Percentiles rank a stretch among this genome's conserved stretches.
Evolutionary conservation across 2,113 vertebrate species (phyloP).

Genomic region (Urocitellus parryii): DNA sequence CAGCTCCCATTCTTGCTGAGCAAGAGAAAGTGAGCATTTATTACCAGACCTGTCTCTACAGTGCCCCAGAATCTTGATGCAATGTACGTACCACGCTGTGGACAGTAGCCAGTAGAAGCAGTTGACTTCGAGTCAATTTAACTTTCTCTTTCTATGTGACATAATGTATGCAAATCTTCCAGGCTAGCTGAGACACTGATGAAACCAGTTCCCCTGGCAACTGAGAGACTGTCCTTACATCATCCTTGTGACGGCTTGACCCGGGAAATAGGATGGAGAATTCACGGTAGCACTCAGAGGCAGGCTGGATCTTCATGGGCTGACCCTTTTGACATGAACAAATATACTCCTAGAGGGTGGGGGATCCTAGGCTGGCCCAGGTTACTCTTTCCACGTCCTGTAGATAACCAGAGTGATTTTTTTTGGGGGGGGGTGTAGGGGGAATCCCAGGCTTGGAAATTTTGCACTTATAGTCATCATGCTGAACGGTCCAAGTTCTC

Average conservation of each 20-base stretch:
- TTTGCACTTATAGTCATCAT: background rate
- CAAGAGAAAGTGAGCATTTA: slow-evolving; percentile 59
- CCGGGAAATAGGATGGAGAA: background rate
- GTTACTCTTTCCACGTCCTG: background rate
- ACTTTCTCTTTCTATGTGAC: slow-evolving; percentile 75
- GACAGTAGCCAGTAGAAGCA: background rate
- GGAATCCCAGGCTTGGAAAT: slow-evolving; percentile 33
- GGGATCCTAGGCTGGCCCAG: background rate
- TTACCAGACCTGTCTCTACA: slow-evolving; percentile 30
- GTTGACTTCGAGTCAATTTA: background rate
- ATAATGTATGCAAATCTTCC: slow-evolving; percentile 66
- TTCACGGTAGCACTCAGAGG: background rate
- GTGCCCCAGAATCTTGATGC: background rate
- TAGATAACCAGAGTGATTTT: background rate
- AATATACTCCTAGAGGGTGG: background rate
- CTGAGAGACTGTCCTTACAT: slow-evolving; percentile 32
- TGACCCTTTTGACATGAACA: background rate
- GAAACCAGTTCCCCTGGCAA: slow-evolving; percentile 8
- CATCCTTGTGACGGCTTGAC: background rate
- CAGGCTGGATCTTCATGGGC: background rate
- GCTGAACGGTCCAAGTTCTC: background rate
- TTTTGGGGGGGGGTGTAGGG: background rate
- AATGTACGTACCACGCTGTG: background rate
- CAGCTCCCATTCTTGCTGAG: background rate
- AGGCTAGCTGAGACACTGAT: slow-evolving; percentile 6